Conservation (phyloP, 1,140 invertebrate species). For the Monomorium pharaonis region DNA sequence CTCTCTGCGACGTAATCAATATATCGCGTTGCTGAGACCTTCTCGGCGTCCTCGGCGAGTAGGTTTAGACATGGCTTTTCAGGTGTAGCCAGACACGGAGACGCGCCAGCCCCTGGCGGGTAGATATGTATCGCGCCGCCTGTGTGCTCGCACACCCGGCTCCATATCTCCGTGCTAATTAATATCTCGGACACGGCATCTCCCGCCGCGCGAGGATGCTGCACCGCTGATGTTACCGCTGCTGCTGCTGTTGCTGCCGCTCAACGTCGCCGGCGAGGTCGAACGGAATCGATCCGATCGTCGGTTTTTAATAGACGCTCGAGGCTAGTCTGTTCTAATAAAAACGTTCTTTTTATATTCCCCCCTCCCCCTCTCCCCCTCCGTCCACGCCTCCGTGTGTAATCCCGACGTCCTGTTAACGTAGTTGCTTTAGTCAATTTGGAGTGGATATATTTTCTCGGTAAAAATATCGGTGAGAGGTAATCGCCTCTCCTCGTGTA, state of each 20-base stretch:
- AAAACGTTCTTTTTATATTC: slow-evolving; percentile 9
- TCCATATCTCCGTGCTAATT: slow-evolving; percentile 52
- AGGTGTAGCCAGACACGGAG: slow-evolving; percentile 33
- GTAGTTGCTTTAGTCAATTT: slow-evolving; percentile 13
- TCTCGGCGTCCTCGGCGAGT: slow-evolving; percentile 39
- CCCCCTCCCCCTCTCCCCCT: too few species aligned
- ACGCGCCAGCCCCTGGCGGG: neutral
- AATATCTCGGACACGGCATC: slow-evolving; percentile 51
- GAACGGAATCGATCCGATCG: slow-evolving; percentile 24
- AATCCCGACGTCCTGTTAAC: neutral
- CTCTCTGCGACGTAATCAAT: slow-evolving; percentile 43
- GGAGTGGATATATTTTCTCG: neutral
- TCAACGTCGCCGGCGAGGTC: slow-evolving; percentile 14
- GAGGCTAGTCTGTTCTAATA: slow-evolving; percentile 15
- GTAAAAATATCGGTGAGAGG: neutral
- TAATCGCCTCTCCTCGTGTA: neutral
- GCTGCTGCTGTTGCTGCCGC: neutral
- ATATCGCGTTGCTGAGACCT: slow-evolving; percentile 55
- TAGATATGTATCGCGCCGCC: slow-evolving; percentile 40
- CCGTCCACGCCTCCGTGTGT: neutral
- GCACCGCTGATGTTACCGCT: neutral
- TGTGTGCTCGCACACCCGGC: neutral
- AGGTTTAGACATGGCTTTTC: slow-evolving; percentile 48
- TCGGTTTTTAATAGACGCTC: slow-evolving; percentile 23
- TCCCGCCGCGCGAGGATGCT: neutral